Base-by-base conservation (phyloP, 2,113 vertebrate species). In the Rhynchopsitta pachyrhyncha region DNA sequence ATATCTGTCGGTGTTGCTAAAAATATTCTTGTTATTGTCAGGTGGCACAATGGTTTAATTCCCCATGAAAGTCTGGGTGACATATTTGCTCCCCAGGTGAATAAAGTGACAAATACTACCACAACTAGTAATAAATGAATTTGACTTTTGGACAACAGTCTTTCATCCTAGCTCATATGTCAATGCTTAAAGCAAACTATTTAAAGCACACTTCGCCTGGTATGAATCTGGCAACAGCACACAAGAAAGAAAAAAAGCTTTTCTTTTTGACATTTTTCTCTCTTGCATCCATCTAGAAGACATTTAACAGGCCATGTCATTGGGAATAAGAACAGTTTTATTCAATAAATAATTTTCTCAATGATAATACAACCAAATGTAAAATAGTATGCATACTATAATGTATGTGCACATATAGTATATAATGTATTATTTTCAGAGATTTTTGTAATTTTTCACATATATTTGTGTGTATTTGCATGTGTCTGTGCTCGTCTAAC, bases 91-190 rank as follows among this genome's bases (percentile, higher is more conserved):
- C 97, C 9, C 31, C 82, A 92, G 92, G 89, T 27, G 35, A 94
- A 96, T 97, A 95, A 93, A 97, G 92, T 95, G 98, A 97, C 96
- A 98, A 97, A 97, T 88, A 84, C 47, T 95, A 84, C 71, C 89
- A 87, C 44, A 39, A 83, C 75, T 94, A 93, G 82, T 68, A 95
- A 93, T 91, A 55, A 17, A 94, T 87, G 73, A 89, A 95, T 96
- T 78, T 17, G 39, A 95, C 95, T 90, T 78, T 92, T 23, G 53
- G 88, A 77, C 5, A 7, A 69, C 88, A 97, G 60, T 96, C 82
- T 94, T 93, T 97, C 92, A 95, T 94, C 82, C 77, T 94, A 96
- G 87, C 63, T 83, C 60, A 82, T 87, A 88, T 92, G 82, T 93
- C 83, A 85, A 69, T 95, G 94, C 97, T 84, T 97, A 95, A 90